These are phyloP conservation scores for Leucania comma DNA, from an alignment of 2,888 invertebrate genomes.

Conservation along the genomic window DNA sequence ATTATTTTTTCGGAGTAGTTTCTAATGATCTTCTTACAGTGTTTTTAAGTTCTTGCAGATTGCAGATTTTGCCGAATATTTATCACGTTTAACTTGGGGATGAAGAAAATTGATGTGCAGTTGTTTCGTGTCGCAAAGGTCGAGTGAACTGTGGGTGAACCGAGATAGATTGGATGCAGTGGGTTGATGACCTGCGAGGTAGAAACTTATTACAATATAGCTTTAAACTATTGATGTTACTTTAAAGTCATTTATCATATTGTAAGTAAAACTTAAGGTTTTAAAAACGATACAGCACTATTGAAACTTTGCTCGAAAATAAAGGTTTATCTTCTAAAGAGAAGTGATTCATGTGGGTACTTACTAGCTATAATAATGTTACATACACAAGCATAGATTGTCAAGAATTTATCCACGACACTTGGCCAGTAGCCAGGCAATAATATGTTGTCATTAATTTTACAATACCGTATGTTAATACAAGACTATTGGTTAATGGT, in stretches of 20 bases:
- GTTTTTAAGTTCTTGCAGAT: slow-evolving; percentile 36
- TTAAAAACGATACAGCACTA: neutral
- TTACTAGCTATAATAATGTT: slow-evolving; percentile 31
- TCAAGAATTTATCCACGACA: slow-evolving; percentile 54
- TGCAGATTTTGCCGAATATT: slow-evolving; percentile 14
- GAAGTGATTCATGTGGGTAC: neutral
- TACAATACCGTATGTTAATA: slow-evolving; percentile 55
- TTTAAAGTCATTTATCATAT: neutral
- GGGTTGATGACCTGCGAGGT: slow-evolving; percentile 12
- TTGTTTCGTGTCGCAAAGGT: slow-evolving; percentile 6
- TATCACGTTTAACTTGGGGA: neutral
- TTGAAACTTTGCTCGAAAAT: slow-evolving; percentile 9
- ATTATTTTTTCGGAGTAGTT: slow-evolving; percentile 43
- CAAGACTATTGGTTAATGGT: slow-evolving; percentile 49
- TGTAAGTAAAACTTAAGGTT: neutral
- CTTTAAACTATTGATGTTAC: slow-evolving; percentile 1
- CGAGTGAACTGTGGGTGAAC: slow-evolving; percentile 15
- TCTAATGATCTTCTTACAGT: slow-evolving; percentile 46
- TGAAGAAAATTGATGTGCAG: slow-evolving; percentile 5
- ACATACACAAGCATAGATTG: slow-evolving; percentile 47
- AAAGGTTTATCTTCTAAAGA: neutral
- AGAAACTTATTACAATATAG: neutral
- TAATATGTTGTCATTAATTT: slow-evolving; percentile 62
- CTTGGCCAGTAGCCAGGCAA: slow-evolving; percentile 56
- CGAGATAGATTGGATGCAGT: neutral